Percentiles rank a stretch among this genome's conserved stretches.
These are phyloP conservation scores for Peromyscus californicus DNA, from an alignment of 2,113 vertebrate species.

Conservation along the genomic window DNA sequence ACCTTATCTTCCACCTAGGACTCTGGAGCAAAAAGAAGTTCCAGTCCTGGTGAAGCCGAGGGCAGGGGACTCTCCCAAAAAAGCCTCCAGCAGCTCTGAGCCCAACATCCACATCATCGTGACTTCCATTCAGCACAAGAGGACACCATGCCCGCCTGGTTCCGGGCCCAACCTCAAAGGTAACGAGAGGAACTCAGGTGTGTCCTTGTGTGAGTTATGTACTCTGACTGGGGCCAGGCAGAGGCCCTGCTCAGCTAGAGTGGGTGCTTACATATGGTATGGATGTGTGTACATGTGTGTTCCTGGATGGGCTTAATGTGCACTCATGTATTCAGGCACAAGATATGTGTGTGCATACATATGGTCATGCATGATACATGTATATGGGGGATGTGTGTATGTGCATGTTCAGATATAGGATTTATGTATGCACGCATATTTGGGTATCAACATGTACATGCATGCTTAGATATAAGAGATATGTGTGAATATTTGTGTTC, in stretches of 20 bases:
- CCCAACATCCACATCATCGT: neutral
- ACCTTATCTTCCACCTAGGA: slow-evolving; percentile 19
- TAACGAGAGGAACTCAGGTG: neutral
- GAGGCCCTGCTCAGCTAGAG: neutral
- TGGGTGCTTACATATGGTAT: too few relatives aligned
- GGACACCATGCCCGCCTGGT: neutral
- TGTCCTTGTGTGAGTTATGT: neutral
- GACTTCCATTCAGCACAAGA: slow-evolving; percentile 72
- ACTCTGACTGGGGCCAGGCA: neutral
- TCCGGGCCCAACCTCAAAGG: slow-evolving; percentile 52
- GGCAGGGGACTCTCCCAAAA: neutral
- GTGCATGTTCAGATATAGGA: neutral
- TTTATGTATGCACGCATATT: neutral
- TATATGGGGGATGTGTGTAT: neutral
- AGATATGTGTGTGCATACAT: neutral
- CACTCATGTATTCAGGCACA: neutral
- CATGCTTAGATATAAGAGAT: neutral
- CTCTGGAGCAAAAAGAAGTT: neutral
- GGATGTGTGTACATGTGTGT: neutral
- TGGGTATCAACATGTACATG: neutral
- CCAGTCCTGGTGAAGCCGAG: accelerated
- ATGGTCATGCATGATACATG: neutral
- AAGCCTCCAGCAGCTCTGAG: slow-evolving; percentile 42
- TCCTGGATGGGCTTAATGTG: neutral
- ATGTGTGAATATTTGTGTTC: neutral